These are phyloP conservation scores for Dolichallabes microphthalmus DNA, from an alignment of 2,113 vertebrate species.

Conservation along the genomic window DNA sequence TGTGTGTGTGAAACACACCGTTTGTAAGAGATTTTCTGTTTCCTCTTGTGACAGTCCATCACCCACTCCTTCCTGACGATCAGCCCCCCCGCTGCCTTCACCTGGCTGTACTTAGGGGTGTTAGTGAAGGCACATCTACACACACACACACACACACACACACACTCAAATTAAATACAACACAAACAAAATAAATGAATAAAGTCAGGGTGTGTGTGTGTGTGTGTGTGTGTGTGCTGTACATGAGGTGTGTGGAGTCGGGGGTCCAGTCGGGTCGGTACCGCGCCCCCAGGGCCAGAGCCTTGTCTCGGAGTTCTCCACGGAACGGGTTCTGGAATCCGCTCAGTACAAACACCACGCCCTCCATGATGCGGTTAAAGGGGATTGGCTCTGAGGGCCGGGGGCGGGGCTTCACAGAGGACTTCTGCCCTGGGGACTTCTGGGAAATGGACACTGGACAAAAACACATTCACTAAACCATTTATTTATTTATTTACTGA, in stretches of 20 bases:
- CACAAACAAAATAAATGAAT: too few species aligned
- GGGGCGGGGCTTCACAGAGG: conserved; percentile 27
- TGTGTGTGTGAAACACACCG: conserved; percentile 62
- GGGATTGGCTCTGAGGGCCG: conserved; percentile 57
- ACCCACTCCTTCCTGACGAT: conserved; percentile 89
- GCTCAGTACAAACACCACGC: conserved; percentile 86
- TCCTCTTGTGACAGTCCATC: conserved; percentile 81
- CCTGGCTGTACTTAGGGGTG: conserved; percentile 90
- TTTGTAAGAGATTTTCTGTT: conserved; percentile 77
- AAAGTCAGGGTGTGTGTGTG: not conserved
- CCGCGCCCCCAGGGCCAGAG: conserved; percentile 84
- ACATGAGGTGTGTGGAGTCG: conserved; percentile 88
- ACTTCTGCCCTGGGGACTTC: conserved; percentile 60
- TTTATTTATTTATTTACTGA: not conserved
- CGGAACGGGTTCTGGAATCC: conserved; percentile 91
- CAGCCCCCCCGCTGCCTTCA: conserved; percentile 81
- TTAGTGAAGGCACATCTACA: conserved; percentile 88
- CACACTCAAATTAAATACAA: conserved; percentile 9
- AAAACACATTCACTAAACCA: not conserved
- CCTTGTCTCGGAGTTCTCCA: conserved; percentile 85
- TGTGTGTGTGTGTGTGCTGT: conserved; percentile 50
- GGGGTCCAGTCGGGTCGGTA: conserved; percentile 85
- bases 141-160: conserved; percentile 44
- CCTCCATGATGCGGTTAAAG: conserved; percentile 74
- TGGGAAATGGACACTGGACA: conserved; percentile 57